Base-by-base conservation (phyloP, 2,888 invertebrate genomes). In the Drosophila cognata region DNA sequence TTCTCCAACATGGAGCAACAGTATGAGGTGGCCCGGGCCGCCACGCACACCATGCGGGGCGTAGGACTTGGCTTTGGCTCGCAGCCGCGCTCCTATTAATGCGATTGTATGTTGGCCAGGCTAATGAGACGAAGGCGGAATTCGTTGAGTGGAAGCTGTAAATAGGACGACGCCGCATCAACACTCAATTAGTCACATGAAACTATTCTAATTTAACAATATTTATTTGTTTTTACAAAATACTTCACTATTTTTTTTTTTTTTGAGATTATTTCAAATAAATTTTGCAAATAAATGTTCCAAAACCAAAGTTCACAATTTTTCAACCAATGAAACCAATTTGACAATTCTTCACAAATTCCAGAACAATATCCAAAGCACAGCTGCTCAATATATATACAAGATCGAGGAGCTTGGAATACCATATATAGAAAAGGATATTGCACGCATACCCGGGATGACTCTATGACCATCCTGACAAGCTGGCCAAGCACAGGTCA, bases 1-100 rank as follows among this genome's bases (percentile, higher is more conserved):
- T 99, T 99, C 93, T 95, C 95, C 79, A 96, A 97, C 58, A 97
- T 99, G 96, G 99, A 99, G 91, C 97, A 97, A 81, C 99, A 99
- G 92, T 99, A 99, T 92, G 98, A 99, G 93, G 97, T 98, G 61
- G 99, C 99, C 0, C 94, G 99, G 41, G 97, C 98, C 77, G 97
- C 98, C 28, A 99, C 99, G 0, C 99, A 99, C 94, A 98, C 99
- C 13, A 98, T 99, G 95, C 94, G 99, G 2, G 97, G 97, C 1
- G 96, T 97, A 0, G 97, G 97, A 0, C 94, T 97, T 38, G 97
- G 97, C 59, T 97, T 97, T 93, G 94, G 95, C 50, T 94, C 94
- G 31, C 94, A 94, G 79, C 92, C 94, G 35, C 92, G 95, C 29
- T 93, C 91, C 68, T 92, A 89, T 71, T 92, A 59, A 70, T 52